Evolutionary conservation across 2,888 invertebrate species (phyloP), one percentile per base, ranked within the genome.

Genomic region (Lobophora halterata): DNA sequence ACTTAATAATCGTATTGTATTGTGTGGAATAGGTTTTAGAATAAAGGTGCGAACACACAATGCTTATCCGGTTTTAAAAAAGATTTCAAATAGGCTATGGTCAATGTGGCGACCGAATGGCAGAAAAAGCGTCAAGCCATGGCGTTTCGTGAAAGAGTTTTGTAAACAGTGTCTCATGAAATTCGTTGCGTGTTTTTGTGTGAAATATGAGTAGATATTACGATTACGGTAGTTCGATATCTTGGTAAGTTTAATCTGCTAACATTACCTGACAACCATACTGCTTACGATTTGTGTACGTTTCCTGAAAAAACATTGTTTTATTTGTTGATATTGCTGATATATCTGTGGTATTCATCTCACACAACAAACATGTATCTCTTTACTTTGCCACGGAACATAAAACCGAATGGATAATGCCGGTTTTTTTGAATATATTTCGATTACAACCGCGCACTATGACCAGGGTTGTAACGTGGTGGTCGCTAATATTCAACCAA

Each of bases 201-300:
- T 70, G 62, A 73, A 82, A 74, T 75, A 88, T 88, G 88, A 88
- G 81, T 76, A 82, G 88, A 77, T 88, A 88, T 80, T 88, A 81
- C 80, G 88, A 88, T 79, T 88, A 82, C 76, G 71, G 79, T 74
- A 88, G 79, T 75, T 82, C 79, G 64, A 78, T 88, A 78, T 85
- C 88, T 79, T 88, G 88, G 88, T 88, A 55, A 88, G 88, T 86
- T 62, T 52, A 57, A 43, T 61, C 57, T 53, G 53, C 46, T 65
- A 62, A 60, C 49, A 43, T 49, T 42, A 52, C 56, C 55, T 70
- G 75, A 79, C 80, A 75, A 74, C 79, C 82, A 83, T 82, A 71
- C 79, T 83, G 79, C 73, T 72, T 66, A 64, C 64, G 67, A 58
- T 65, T 69, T 78, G 75, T 76, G 54, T 77, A 79, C 79, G 78